Percentiles rank a stretch among this genome's conserved stretches.
These are phyloP conservation scores for Parauchenoglanis punctatus DNA, from an alignment of 2,797 vertebrate species.

Conservation along the genomic window DNA sequence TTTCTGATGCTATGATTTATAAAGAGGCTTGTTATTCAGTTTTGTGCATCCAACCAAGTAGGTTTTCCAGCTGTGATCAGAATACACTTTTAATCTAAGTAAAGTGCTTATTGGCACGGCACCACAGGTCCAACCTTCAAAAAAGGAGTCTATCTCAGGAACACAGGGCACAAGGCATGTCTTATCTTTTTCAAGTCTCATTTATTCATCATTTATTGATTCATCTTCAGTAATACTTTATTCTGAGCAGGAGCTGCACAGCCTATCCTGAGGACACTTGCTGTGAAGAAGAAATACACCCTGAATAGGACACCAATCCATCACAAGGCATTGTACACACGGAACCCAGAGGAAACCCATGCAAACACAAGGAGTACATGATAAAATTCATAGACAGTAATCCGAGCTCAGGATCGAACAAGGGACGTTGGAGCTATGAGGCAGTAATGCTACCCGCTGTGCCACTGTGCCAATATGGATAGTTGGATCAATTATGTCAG, in stretches of 20 bases:
- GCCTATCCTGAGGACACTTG: background rate
- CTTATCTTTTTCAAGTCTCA: background rate
- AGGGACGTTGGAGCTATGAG: background rate
- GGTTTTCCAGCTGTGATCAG: background rate
- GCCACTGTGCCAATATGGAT: background rate
- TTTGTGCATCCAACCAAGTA: background rate
- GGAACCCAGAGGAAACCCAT: background rate
- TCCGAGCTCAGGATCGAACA: background rate
- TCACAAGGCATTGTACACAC: background rate
- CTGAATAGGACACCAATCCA: background rate
- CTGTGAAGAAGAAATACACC: background rate
- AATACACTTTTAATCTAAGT: background rate
- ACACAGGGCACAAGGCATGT: background rate
- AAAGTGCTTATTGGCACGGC: background rate
- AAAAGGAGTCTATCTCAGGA: background rate
- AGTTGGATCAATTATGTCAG: background rate
- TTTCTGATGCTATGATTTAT: background rate
- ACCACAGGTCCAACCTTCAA: no score
- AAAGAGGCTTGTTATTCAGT: background rate
- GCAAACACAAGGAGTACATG: background rate
- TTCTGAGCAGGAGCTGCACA: background rate
- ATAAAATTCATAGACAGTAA: background rate
- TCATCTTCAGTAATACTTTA: background rate
- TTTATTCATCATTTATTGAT: constrained; percentile 5
- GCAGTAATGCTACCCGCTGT: background rate